phyloP scores from a whole-genome alignment of 2,888 invertebrate genomes.

The Orgyia antiqua region DNA sequence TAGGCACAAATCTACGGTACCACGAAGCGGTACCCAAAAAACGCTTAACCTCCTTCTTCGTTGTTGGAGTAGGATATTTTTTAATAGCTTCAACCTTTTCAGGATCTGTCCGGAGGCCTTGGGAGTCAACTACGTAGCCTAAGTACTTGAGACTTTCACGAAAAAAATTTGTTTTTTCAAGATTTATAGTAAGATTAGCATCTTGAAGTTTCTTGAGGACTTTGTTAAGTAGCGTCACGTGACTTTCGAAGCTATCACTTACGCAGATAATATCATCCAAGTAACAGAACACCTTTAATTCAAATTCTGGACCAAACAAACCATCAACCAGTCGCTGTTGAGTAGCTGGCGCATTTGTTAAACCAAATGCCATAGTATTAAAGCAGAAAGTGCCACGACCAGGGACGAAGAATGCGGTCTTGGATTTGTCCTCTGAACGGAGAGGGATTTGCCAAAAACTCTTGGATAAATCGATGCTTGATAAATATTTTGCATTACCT shows the following conservation, averaged over 20 bases:
- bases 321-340: conserved; percentile 8
- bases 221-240: neutral
- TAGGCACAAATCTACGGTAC: neutral
- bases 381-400: conserved; percentile 5
- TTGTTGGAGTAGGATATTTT: conserved; percentile 3
- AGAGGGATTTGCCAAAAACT: conserved; percentile 6
- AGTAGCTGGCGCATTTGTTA: conserved; percentile 7
- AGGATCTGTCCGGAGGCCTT: neutral
- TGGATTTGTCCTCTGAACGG: neutral
- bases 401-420: conserved; percentile 9
- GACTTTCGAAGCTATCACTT: neutral
- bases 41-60: conserved; percentile 2
- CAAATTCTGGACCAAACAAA: conserved; percentile 3
- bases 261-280: conserved; percentile 1
- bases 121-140: neutral
- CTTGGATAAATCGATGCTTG: conserved; percentile 17
- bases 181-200: neutral
- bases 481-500: conserved; percentile 12
- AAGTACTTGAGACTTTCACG: neutral
- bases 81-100: conserved; percentile 6
- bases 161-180: neutral
- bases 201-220: neutral
- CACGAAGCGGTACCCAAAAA: neutral
- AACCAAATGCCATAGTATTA: conserved; percentile 6
- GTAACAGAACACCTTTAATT: no score